Evolutionary conservation across 2,113 vertebrate genomes (phyloP), one percentile per base, ranked within the genome.

Genomic region (Ranitomeya variabilis): DNA sequence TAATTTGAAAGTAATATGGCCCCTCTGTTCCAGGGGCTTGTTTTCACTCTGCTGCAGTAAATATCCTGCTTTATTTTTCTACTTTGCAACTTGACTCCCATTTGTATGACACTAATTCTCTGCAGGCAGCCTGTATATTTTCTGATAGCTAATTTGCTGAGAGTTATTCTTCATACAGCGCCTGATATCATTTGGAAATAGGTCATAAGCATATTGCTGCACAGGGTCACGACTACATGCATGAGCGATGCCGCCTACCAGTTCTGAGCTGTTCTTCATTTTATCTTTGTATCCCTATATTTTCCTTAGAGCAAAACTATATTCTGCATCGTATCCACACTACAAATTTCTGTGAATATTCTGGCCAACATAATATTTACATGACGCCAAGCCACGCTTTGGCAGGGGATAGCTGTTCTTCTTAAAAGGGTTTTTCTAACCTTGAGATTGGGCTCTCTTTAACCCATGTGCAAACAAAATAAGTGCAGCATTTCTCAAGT

Each of bases 91-190:
- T 71, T 31, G 9, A 23, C 67, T 26, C 67, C n/a, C 23, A 26
- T 67, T 67, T 71, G n/a, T 67, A 21, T n/a, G 21, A 23, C 7
- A 23, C 64, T n/a, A 67, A 67, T 19, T 11, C 67, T 14, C 23
- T 26, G n/a, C n/a, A 26, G 23, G 18, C 64, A 31, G 19, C 67
- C 67, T 71, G 23, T 26, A 13, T 80, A 37, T 59, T 59, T 62
- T 83, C 80, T 69, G 51, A 67, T 54, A n/a, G 81, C 8, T 21
- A 54, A 54, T 83, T 69, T 83, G 19, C 82, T 23, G n/a, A 85
- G 67, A 60, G 51, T 54, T 74, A 74, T 59, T 85, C 52, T 37
- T 52, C 18, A 73, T 26, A 52, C 13, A 19, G 52, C 12, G 54
- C n/a, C 12, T 59, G 37, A 74, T 73, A n/a, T 23, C 14, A 23